Conservation (phyloP, 2,888 invertebrate genomes). For the Apoda limacodes region DNA sequence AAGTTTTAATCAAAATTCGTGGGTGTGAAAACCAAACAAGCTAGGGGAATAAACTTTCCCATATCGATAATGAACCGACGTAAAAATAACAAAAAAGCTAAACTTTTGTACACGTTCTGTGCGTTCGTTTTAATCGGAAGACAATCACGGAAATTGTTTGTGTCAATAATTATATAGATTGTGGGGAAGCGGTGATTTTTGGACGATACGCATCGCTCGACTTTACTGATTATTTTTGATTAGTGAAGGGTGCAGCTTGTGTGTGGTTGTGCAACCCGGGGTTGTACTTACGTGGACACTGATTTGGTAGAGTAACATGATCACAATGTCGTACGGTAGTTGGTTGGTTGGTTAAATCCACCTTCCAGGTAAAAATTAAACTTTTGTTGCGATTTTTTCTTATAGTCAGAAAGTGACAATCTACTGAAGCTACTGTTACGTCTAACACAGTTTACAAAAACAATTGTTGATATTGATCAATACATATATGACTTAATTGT, state of each 20-base stretch:
- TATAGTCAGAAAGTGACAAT: too few relatives aligned
- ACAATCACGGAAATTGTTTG: slow-evolving; percentile 46
- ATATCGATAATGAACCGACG: slow-evolving; percentile 62
- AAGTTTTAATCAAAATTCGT: slow-evolving; percentile 60
- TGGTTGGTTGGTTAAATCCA: too few relatives aligned
- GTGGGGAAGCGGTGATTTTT: slow-evolving; percentile 34
- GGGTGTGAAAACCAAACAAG: slow-evolving; percentile 64
- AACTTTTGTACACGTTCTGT: slow-evolving; percentile 39
- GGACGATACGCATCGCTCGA: slow-evolving; percentile 32
- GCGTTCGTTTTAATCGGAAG: slow-evolving; percentile 47
- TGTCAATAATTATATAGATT: slow-evolving; percentile 47
- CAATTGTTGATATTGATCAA: too few relatives aligned
- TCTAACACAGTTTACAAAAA: too few relatives aligned
- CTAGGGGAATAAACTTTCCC: slow-evolving; percentile 56
- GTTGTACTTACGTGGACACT: too few relatives aligned
- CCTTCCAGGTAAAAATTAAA: too few relatives aligned
- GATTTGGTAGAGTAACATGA: too few relatives aligned
- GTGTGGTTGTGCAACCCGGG: too few relatives aligned
- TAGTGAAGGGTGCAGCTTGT: slow-evolving; percentile 1
- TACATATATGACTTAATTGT: too few relatives aligned
- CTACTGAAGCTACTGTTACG: too few relatives aligned
- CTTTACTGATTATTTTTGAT: slow-evolving; percentile 37
- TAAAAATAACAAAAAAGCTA: slow-evolving; percentile 44
- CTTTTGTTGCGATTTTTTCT: too few relatives aligned
- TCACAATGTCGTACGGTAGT: too few relatives aligned